Conservation (phyloP, 2,113 vertebrate genomes). For the Cervus canadensis region DNA sequence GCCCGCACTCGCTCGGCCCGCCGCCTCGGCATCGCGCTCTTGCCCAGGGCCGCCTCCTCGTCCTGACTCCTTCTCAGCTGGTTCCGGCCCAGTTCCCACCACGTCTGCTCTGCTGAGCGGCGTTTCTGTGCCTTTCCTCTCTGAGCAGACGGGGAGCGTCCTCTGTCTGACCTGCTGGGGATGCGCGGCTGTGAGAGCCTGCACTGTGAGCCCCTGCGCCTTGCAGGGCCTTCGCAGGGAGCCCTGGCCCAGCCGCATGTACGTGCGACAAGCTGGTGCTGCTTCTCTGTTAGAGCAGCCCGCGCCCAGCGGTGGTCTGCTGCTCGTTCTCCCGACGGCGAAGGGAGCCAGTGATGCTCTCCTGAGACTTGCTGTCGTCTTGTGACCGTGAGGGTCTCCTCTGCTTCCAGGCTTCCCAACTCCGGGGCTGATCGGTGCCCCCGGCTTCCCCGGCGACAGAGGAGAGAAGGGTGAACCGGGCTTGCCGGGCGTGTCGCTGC, state of each 20-base stretch:
- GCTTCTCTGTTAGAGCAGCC: background rate
- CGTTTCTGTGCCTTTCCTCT: background rate
- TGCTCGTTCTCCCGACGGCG: accelerated
- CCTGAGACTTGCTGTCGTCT: accelerated
- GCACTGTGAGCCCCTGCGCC: accelerated
- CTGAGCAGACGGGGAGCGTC: background rate
- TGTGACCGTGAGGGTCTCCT: background rate
- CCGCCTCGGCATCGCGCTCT: accelerated
- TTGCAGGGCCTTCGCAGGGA: background rate
- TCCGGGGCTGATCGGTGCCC: slow-evolving; percentile 83
- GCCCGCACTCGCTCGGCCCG: accelerated
- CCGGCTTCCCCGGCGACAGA: slow-evolving; percentile 86
- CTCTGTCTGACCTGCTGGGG: too few relatives aligned
- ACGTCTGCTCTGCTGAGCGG: background rate
- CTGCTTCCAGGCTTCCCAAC: slow-evolving; percentile 56
- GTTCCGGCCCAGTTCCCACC: too few relatives aligned
- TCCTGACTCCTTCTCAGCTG: background rate
- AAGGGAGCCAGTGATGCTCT: accelerated
- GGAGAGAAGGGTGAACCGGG: slow-evolving; percentile 92
- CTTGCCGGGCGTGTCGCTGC: slow-evolving; percentile 83
- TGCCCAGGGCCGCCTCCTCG: background rate
- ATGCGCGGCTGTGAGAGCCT: too few relatives aligned
- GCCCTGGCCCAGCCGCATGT: background rate
- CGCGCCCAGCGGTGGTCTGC: background rate
- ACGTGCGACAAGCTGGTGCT: accelerated